A percentile compares a stretch with the other conserved stretches of the same genome.
phyloP scores from a whole-genome alignment of 1,140 invertebrate genomes.

The Drosophila arizonae region DNA sequence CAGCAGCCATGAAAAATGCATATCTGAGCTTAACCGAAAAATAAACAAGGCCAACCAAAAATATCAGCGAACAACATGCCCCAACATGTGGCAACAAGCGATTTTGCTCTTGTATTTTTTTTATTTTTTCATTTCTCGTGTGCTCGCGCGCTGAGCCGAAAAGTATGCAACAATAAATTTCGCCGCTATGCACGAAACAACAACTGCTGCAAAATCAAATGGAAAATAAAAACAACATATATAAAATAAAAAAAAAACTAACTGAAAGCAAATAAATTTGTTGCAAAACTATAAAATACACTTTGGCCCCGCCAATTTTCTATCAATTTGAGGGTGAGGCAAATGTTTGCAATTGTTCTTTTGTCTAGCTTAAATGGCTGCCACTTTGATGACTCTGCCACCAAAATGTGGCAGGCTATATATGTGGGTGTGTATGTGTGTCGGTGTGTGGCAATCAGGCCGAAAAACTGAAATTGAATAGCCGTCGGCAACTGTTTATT shows the following conservation, averaged over 20 bases:
- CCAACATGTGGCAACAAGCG: slow-evolving; percentile 49
- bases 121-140: slow-evolving; percentile 7
- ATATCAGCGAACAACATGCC: slow-evolving; percentile 27
- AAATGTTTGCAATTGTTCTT: slow-evolving; percentile 66
- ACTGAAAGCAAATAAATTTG: slow-evolving; percentile 61
- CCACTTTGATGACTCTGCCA: slow-evolving; percentile 35
- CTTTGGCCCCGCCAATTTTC: slow-evolving; percentile 70
- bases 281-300: slow-evolving; percentile 66
- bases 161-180: slow-evolving; percentile 79
- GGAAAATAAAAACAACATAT: too few species aligned
- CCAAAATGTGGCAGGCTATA: neutral
- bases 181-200: slow-evolving; percentile 32
- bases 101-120: slow-evolving; percentile 20
- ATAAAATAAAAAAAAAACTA: neutral
- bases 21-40: slow-evolving; percentile 78
- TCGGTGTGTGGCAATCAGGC: neutral
- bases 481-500: slow-evolving; percentile 21
- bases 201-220: too few species aligned
- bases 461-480: slow-evolving; percentile 14
- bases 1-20: slow-evolving; percentile 73
- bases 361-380: slow-evolving; percentile 42
- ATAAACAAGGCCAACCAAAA: slow-evolving; percentile 59
- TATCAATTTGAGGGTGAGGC: slow-evolving; percentile 57
- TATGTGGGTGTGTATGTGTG: neutral
- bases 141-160: slow-evolving; percentile 72